Base-by-base conservation (phyloP, 2,113 vertebrate genomes). In the Verasper variegatus region DNA sequence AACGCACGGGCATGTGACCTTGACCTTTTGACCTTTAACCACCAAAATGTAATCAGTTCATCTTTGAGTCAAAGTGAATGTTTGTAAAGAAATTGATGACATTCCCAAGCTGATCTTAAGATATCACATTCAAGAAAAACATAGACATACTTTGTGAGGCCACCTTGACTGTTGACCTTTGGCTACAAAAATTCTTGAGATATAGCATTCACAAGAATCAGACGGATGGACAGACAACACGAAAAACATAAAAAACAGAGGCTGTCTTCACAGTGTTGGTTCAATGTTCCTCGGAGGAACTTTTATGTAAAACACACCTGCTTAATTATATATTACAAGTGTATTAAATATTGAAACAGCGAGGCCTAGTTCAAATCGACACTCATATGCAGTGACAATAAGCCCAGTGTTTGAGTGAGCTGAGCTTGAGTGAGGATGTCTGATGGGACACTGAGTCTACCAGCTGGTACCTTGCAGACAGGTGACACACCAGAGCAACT, bases 291-390 rank as follows among this genome's bases (percentile, higher is more conserved):
- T 63, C 61, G 17, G 23, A 58, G 76, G 40, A 71, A 61, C 64
- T 35, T 80, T 86, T 78, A 83, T 81, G 77, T 86, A 80, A 88
- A 85, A 86, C 83, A 87, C 89, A 72, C 81, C 78, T 84, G 60
- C 76, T 91, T 58, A 82, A 92, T 91, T 81, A 91, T 92, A 74
- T 75, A 90, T 73, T 71, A 76, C 81, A 73, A 74, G 52, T 58
- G 65, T 59, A 89, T 91, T 72, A 87, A 89, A 90, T 87, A 92
- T 92, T 89, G 23, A 91, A 79, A 31, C 26, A 65, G 71, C 12
- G 23, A 64, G 77, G 74, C 78, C 59, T 21, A 31, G 67, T 75
- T 87, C 60, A 74, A 74, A 62, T 63, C 7, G 4, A 49, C 13
- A 26, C 54, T 71, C 40, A 21, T 23, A 23, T 57, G 61, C 68